These are phyloP conservation scores for Hydractinia symbiolongicarpus DNA, from an alignment of 30 jellyfish, hydroid and myxozoan genomes.

Conservation along the genomic window DNA sequence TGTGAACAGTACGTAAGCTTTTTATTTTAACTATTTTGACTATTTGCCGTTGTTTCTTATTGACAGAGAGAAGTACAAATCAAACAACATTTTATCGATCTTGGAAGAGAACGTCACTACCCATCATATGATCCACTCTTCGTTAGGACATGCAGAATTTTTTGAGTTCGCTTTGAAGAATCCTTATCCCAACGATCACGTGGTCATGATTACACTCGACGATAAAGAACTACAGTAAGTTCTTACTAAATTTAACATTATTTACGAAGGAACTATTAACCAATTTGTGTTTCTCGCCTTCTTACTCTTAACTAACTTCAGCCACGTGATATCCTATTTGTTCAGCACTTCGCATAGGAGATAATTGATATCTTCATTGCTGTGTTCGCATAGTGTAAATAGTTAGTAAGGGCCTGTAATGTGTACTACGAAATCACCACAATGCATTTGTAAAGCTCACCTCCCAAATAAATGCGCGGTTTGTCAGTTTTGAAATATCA, in stretches of 20 bases:
- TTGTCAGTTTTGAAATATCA: too few relatives aligned
- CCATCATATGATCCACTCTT: constrained; percentile 64
- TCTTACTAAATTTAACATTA: neutral
- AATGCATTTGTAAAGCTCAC: too few relatives aligned
- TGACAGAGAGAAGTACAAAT: constrained; percentile 69
- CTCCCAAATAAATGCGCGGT: too few relatives aligned
- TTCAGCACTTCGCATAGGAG: too few relatives aligned
- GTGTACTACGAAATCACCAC: too few relatives aligned
- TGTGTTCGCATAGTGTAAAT: too few relatives aligned
- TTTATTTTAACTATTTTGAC: too few relatives aligned
- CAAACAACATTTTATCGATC: constrained; percentile 49
- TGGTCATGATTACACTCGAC: constrained; percentile 38
- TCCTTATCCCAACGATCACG: constrained; percentile 77
- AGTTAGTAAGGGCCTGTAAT: too few relatives aligned
- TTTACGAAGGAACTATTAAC: neutral
- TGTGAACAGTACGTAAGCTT: too few relatives aligned
- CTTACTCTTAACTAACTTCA: neutral
- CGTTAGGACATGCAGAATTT: constrained; percentile 89
- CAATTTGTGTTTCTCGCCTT: neutral
- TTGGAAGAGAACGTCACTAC: constrained; percentile 80
- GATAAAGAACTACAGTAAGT: constrained; percentile 79
- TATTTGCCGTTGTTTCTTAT: too few relatives aligned
- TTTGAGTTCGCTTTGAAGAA: constrained; percentile 80
- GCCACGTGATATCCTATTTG: neutral
- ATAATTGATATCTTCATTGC: too few relatives aligned